These are phyloP conservation scores for Eueremaeus valkanovi DNA, from an alignment of 2,888 invertebrate species.

Conservation along the genomic window DNA sequence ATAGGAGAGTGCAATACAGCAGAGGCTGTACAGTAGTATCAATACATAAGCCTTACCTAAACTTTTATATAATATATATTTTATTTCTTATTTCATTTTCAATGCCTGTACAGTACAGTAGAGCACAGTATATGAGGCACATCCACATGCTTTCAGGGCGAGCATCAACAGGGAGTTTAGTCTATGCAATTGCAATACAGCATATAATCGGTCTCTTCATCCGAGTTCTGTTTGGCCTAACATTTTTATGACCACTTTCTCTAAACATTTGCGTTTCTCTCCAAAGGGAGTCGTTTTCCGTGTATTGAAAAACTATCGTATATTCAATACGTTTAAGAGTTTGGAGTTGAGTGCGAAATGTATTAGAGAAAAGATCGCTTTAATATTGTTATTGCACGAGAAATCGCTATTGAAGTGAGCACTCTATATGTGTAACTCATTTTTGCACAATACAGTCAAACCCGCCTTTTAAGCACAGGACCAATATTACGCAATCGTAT, in stretches of 20 bases:
- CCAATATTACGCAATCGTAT: too few species aligned
- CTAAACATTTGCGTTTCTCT: background rate
- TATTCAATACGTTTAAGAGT: background rate
- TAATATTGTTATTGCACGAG: constrained; percentile 22
- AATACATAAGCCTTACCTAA: too few species aligned
- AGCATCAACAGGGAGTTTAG: too few species aligned
- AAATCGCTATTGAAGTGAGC: background rate
- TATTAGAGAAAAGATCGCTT: constrained; percentile 8
- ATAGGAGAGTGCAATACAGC: too few species aligned
- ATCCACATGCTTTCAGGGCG: too few species aligned
- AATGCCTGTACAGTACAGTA: too few species aligned
- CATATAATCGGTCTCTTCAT: too few species aligned
- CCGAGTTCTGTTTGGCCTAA: background rate
- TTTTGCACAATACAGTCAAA: background rate
- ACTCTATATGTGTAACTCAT: background rate
- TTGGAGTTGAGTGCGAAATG: background rate
- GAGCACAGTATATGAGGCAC: too few species aligned
- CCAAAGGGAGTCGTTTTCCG: constrained; percentile 7
- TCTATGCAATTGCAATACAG: too few species aligned
- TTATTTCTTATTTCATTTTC: too few species aligned
- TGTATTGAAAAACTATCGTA: background rate
- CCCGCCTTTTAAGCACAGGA: background rate
- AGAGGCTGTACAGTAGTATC: too few species aligned
- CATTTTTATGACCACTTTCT: constrained; percentile 19
- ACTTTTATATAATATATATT: too few species aligned